phyloP scores from a whole-genome alignment of 2,888 invertebrate genomes.

The Synanthedon andrenaeformis region DNA sequence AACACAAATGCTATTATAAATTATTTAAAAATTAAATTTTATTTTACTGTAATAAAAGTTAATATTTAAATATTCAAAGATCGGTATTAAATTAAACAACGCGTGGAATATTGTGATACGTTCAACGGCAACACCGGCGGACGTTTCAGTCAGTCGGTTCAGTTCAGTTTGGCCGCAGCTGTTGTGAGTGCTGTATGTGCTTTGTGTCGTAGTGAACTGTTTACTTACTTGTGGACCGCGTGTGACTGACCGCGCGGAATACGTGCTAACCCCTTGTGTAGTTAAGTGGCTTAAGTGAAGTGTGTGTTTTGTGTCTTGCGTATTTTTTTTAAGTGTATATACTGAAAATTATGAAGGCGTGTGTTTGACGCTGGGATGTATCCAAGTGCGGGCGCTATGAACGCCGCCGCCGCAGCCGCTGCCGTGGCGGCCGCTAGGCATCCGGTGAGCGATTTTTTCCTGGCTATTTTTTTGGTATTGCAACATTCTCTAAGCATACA shows the following conservation, averaged over 20 bases:
- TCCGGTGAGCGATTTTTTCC: slow-evolving; percentile 74
- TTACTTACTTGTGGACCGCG: slow-evolving; percentile 30
- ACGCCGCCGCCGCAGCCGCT: slow-evolving; percentile 87
- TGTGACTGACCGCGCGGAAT: slow-evolving; percentile 44
- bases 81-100: no score
- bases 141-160: slow-evolving; percentile 4
- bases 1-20: no score
- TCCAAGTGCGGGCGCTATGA: slow-evolving; percentile 86
- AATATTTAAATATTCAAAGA: no score
- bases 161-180: slow-evolving; percentile 46
- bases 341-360: slow-evolving; percentile 49
- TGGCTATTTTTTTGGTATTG: not conserved
- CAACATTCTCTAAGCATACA: not conserved
- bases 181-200: slow-evolving; percentile 29
- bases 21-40: no score
- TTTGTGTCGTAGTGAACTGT: slow-evolving; percentile 15
- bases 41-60: no score
- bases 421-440: slow-evolving; percentile 87
- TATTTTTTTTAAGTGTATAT: slow-evolving; percentile 24
- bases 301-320: slow-evolving; percentile 51
- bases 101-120: no score
- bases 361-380: slow-evolving; percentile 78
- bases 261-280: slow-evolving; percentile 41
- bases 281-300: slow-evolving; percentile 50
- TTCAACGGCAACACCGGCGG: no score